These are phyloP conservation scores for Cathartes aura DNA, from an alignment of 2,113 vertebrate species.

Conservation along the genomic window DNA sequence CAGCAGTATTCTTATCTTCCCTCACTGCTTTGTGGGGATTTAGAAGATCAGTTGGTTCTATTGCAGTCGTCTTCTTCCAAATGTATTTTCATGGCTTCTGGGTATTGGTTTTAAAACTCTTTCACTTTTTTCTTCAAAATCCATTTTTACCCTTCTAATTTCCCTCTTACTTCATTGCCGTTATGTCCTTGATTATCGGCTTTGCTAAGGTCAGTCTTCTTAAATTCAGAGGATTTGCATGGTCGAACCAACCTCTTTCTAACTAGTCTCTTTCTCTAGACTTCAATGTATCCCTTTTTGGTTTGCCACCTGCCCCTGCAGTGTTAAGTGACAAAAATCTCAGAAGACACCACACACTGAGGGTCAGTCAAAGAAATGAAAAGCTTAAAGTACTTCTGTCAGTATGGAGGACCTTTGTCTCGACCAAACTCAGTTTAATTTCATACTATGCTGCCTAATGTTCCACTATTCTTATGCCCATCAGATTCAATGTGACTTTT, in stretches of 20 bases:
- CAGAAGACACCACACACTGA: not conserved
- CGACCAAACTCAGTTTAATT: not conserved
- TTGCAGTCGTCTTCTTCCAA: not conserved
- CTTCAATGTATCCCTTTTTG: not conserved
- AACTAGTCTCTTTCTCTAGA: not conserved
- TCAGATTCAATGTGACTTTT: not conserved
- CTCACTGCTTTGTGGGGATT: not conserved
- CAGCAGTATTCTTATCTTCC: conserved; percentile 3
- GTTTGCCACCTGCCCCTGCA: not conserved
- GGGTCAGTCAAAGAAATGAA: not conserved
- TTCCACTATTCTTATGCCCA: not conserved
- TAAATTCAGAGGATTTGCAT: not conserved
- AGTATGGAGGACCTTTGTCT: not conserved
- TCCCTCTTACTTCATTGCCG: not conserved
- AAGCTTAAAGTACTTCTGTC: not conserved
- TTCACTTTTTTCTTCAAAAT: not conserved
- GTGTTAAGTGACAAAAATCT: not conserved
- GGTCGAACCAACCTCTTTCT: not conserved
- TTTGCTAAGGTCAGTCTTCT: not conserved
- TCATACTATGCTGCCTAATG: not conserved
- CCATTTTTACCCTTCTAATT: not conserved
- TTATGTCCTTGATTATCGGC: not conserved
- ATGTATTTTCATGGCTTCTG: not conserved
- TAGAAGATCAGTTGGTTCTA: not conserved
- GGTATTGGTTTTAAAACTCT: not conserved